phyloP scores from a whole-genome alignment of 2,113 vertebrate species.

The Zosterops lateralis region DNA sequence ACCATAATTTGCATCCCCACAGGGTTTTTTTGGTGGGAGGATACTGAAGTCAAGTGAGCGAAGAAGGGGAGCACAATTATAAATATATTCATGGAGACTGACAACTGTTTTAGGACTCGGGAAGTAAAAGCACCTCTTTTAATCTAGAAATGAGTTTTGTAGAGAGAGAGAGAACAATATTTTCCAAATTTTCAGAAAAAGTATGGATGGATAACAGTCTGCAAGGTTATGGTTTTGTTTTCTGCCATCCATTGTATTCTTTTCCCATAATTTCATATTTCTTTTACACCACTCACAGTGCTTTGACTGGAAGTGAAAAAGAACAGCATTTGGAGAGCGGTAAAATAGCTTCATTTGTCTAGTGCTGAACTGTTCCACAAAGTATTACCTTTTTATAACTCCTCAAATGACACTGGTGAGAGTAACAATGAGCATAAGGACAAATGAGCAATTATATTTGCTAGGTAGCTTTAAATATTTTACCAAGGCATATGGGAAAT shows the following conservation, averaged over 20 bases:
- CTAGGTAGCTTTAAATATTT: neutral
- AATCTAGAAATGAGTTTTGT: neutral
- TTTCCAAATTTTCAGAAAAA: neutral
- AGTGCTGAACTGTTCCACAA: neutral
- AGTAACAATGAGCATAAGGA: neutral
- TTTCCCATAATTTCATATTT: neutral
- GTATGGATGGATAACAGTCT: neutral
- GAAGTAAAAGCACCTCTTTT: neutral
- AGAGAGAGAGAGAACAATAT: neutral
- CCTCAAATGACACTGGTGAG: neutral
- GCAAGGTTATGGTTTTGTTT: neutral
- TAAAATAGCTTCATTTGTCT: neutral
- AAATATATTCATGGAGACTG: neutral
- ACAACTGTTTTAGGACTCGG: neutral
- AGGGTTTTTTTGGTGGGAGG: fast-evolving
- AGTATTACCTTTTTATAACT: neutral
- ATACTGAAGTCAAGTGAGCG: neutral
- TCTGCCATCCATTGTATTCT: neutral
- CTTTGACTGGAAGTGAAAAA: neutral
- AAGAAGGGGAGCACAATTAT: neutral
- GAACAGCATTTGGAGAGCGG: neutral
- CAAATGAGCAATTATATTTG: neutral
- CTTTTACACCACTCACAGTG: neutral
- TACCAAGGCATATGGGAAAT: neutral
- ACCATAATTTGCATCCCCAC: neutral